Evolutionary conservation across 2,113 vertebrate species (phyloP), one percentile per base, ranked within the genome.

Genomic region (Sclerurus mexicanus): DNA sequence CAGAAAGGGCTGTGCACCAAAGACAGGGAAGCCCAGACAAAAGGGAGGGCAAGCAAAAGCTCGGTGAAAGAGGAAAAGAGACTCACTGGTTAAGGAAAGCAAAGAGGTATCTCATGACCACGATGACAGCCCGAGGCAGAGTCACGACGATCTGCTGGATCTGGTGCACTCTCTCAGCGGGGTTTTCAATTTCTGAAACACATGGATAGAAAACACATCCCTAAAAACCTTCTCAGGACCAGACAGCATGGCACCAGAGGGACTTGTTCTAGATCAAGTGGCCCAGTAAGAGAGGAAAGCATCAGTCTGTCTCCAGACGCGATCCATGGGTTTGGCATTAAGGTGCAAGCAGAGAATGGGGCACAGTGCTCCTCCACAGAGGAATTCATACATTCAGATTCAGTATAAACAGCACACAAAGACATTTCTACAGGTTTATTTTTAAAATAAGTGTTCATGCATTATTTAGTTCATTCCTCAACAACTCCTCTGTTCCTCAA

Each of bases 21-120:
- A 23, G 49, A 19, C 1, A 1, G 71, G 50, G 74, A 6, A 63
- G 16, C 27, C 72, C 25, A 4, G 39, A n/a, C 37, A 22, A 16
- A 33, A 23, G 62, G 55, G n/a, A 62, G 49, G n/a, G 31, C 33
- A 10, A 47, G 47, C 59, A 78, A 47, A 47, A 50, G 49, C 33
- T 18, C 2, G 6, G 42, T 24, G 40, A 30, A 58, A 76, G 63
- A 71, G 69, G n/a, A n/a, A 19, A 44, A 63, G 22, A 44, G 5
- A 98, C 99, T 99, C 97, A 99, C 99, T 99, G 99, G 91, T 99
- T 99, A 69, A 99, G 98, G 97, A 99, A 99, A 50, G 99, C 99
- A 93, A 99, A 99, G 93, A 99, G 98, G 75, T 99, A 99, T 99
- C 99, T 98, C 99, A 99, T 99, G 98, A 99, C 99, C 53, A 99